These are phyloP conservation scores for Drosophila nigritarsus DNA, from an alignment of 2,888 invertebrate genomes.

Conservation along the genomic window DNA sequence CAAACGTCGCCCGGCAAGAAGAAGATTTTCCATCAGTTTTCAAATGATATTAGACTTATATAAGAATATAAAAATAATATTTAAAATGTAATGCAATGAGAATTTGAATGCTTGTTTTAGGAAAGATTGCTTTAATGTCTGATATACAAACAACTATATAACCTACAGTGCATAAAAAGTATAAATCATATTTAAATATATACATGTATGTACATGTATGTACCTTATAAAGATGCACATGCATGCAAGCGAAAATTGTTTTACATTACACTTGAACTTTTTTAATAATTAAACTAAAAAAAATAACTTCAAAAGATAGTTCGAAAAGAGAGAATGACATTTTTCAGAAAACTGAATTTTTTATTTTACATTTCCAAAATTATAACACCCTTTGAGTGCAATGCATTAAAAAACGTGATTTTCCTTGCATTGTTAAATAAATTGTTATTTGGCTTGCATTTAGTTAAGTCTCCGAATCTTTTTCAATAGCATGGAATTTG, in stretches of 20 bases:
- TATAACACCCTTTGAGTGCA: not conserved
- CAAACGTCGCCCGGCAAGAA: not conserved
- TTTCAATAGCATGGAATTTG: slow-evolving; percentile 1
- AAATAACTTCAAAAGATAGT: not conserved
- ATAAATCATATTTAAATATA: no score
- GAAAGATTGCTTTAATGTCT: not conserved
- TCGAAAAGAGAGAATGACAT: not conserved
- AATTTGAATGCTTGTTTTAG: not conserved
- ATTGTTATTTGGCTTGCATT: not conserved
- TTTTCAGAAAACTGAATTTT: not conserved
- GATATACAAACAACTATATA: not conserved
- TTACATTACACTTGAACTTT: not conserved
- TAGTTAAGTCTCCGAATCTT: slow-evolving; percentile 10
- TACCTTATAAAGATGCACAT: not conserved
- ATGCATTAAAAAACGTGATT: not conserved
- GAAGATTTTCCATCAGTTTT: not conserved
- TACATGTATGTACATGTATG: no score
- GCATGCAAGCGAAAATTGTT: not conserved
- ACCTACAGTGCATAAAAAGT: no score
- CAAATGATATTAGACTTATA: not conserved
- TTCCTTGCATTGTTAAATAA: not conserved
- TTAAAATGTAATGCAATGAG: not conserved
- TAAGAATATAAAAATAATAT: not conserved
- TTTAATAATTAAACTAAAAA: not conserved
- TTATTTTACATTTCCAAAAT: not conserved